These are phyloP conservation scores for Smittia sp. DNA, from an alignment of 2,888 invertebrate species.

Conservation along the genomic window DNA sequence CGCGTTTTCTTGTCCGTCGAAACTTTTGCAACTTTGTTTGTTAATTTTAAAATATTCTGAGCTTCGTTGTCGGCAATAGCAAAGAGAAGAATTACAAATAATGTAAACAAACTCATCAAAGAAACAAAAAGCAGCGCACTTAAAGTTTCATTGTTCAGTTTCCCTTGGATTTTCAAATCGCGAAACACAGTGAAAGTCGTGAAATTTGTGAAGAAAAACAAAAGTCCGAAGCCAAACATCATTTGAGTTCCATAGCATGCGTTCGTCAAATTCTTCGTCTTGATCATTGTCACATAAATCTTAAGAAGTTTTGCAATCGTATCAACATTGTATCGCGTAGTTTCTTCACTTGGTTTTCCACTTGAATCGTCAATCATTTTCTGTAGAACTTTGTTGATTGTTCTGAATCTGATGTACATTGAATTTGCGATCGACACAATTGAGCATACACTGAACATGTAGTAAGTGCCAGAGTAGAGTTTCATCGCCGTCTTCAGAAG, in stretches of 20 bases:
- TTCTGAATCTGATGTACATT: not conserved
- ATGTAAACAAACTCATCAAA: not conserved
- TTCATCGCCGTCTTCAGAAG: slow-evolving; percentile 2
- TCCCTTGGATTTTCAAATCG: not conserved
- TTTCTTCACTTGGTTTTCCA: slow-evolving; percentile 1
- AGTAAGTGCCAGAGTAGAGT: not conserved
- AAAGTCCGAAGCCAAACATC: slow-evolving; percentile 13
- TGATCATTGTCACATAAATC: slow-evolving; percentile 4
- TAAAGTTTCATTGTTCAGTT: not conserved
- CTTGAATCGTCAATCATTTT: not conserved
- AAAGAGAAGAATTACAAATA: not conserved
- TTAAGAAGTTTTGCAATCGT: not conserved
- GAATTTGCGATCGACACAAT: not conserved
- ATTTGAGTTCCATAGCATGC: slow-evolving; percentile 20
- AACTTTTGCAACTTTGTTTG: not conserved
- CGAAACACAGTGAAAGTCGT: not conserved
- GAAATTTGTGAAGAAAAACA: slow-evolving; percentile 22
- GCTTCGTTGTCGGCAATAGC: not conserved
- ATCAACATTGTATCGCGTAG: not conserved
- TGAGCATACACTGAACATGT: not conserved
- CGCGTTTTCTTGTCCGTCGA: too few species aligned
- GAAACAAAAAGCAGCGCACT: not conserved
- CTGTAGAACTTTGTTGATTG: not conserved
- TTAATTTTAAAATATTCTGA: not conserved
- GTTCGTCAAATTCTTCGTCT: not conserved